Base-by-base conservation (phyloP, 1,140 invertebrate genomes). In the Watersipora subatra region DNA sequence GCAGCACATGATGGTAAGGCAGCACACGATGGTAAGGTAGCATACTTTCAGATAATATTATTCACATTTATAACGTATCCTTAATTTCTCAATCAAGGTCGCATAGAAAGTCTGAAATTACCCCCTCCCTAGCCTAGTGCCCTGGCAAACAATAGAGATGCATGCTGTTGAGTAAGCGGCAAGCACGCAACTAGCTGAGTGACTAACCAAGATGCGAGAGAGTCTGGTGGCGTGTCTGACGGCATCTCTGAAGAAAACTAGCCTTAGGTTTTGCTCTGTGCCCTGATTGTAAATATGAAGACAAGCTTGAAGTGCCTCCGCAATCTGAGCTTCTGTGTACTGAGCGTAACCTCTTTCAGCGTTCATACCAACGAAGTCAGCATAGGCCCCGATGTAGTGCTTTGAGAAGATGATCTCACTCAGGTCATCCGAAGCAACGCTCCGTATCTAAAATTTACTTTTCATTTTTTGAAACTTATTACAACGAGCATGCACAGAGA, bases 161-260 rank as follows among this genome's bases (percentile, higher is more conserved):
- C n/a, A n/a, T n/a, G n/a, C n/a, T n/a, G n/a, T n/a, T n/a, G n/a
- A n/a, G n/a, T n/a, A n/a, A n/a, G n/a, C n/a, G n/a, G n/a, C n/a
- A n/a, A n/a, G n/a, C n/a, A n/a, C n/a, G n/a, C n/a, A n/a, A n/a
- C n/a, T n/a, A n/a, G n/a, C n/a, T n/a, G n/a, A n/a, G n/a, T 78
- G 12, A 73, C 72, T 73, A 67, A 80, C 78, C 71, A 78, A 66
- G 28, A 80, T 73, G 62, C 78, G 62, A 65, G 73, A 77, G 1
- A 80, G 71, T 58, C 77, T 69, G 22, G 77, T 74, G 28, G 76
- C 71, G 68, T 79, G 78, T 25, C 68, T 66, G 20, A 78, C 67
- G 22, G 78, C 77, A 62, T 79, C 75, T 19, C 69, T 69, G 66
- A 79, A 78, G 69, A 79, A 80, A 25, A 78, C 76, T 19, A 78